Evolutionary conservation across 2,888 invertebrate genomes (phyloP), one percentile per base, ranked within the genome.

Genomic region (Allacma fusca): DNA sequence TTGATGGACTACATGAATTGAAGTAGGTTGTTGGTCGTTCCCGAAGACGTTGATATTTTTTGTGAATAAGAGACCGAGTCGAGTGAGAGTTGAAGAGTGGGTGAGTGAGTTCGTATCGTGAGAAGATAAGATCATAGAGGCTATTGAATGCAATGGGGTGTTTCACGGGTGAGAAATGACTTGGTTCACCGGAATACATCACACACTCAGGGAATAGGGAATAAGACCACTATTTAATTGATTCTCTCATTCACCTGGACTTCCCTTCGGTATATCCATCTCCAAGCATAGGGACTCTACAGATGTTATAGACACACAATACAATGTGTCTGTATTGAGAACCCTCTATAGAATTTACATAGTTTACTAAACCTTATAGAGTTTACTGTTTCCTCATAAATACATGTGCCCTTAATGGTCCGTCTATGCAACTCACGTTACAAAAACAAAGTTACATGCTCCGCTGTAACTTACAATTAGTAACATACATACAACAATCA

Each of bases 91-190:
- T 50, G 19, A 50, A n/a, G 50, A 50, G 50, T 50, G 50, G 50
- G n/a, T 34, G 43, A 34, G 29, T 13, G 23, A 59, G 34, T 73
- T 57, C 34, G 40, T 73, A 73, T 62, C 73, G 73, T 73, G 73
- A 73, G 73, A 62, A 73, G 73, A 73, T 73, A 62, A 73, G 62
- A 73, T 62, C 62, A 73, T 16, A 13, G 1, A 73, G 34, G n/a
- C 21, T 43, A 73, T 40, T 62, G 50, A 50, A 50, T 50, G 50
- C 34, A 73, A 62, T 73, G 73, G 62, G 34, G 62, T 62, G 73
- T 62, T 73, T 57, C 57, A 62, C 62, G 62, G 73, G 73, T 73
- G 73, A 73, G 73, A 73, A 73, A 73, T 73, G 62, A 64, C 73
- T 73, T 73, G 62, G 64, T 73, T 62, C 73, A 73, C 40, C 62